phyloP scores from a whole-genome alignment of 1,140 invertebrate species.

The Adoxophyes honmai region DNA sequence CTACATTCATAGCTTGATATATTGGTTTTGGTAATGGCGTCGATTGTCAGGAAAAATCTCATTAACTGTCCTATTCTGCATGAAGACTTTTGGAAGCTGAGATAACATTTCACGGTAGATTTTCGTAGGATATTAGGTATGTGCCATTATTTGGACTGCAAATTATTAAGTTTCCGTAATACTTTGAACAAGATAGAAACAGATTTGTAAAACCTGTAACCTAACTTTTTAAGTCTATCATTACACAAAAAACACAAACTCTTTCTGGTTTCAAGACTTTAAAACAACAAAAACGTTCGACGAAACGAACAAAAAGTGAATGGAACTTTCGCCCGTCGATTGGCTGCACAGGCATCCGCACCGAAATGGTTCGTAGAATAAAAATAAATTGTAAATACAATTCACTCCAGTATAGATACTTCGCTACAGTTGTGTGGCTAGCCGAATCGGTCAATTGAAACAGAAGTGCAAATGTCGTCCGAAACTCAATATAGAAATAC shows the following conservation, averaged over 20 bases:
- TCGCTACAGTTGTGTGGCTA: conserved; percentile 33
- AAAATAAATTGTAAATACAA: conserved; percentile 15
- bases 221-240: too few species aligned
- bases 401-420: conserved; percentile 6
- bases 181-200: too few species aligned
- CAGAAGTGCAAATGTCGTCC: conserved; percentile 50
- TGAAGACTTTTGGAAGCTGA: too few species aligned
- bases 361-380: conserved; percentile 8
- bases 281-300: background rate
- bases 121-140: too few species aligned
- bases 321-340: conserved; percentile 9
- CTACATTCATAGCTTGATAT: conserved; percentile 27
- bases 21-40: too few species aligned
- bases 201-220: too few species aligned
- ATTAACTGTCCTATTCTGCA: too few species aligned
- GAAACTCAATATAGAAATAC: conserved; percentile 5
- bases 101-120: too few species aligned
- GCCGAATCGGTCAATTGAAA: conserved; percentile 49
- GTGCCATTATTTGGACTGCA: too few species aligned
- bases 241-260: too few species aligned
- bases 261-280: background rate
- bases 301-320: conserved; percentile 1
- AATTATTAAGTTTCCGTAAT: too few species aligned
- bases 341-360: conserved; percentile 2
- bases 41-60: too few species aligned